Percentiles rank a stretch among this genome's conserved stretches.
phyloP scores from a whole-genome alignment of 2,797 vertebrate species.

The Crenichthys baileyi region DNA sequence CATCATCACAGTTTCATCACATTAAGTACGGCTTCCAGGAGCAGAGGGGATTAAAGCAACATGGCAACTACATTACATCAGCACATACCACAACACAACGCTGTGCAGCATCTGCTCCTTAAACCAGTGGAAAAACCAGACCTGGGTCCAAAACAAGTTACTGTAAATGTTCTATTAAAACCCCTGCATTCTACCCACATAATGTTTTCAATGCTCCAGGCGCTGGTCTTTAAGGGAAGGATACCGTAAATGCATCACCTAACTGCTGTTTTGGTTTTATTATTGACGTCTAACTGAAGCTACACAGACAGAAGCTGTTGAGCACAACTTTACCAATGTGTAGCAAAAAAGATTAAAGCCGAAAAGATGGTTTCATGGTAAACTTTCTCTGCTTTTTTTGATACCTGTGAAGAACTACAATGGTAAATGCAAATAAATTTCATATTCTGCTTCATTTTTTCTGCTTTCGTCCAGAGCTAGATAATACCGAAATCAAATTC shows the following conservation, averaged over 20 bases:
- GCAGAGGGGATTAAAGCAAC: slow-evolving; percentile 18
- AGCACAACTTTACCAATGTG: no score
- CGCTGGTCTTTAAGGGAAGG: background rate
- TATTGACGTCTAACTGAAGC: background rate
- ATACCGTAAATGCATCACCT: background rate
- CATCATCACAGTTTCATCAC: slow-evolving; percentile 62
- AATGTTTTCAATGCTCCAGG: background rate
- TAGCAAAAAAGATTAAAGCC: no score
- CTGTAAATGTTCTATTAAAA: background rate
- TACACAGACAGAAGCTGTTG: no score
- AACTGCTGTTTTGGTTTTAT: background rate
- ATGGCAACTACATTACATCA: slow-evolving; percentile 58
- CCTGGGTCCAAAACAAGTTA: background rate
- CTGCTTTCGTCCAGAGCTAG: no score
- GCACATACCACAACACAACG: background rate
- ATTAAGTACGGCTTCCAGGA: background rate
- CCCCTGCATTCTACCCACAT: background rate
- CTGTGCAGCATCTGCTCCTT: slow-evolving; percentile 1
- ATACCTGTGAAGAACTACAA: no score
- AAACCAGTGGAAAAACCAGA: background rate
- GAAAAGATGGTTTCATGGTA: no score
- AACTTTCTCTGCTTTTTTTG: no score
- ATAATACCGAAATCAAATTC: no score
- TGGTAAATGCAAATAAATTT: no score
- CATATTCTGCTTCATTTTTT: no score